Conservation (phyloP, 2,113 vertebrate genomes). For the human (Homo sapiens) region DNA sequence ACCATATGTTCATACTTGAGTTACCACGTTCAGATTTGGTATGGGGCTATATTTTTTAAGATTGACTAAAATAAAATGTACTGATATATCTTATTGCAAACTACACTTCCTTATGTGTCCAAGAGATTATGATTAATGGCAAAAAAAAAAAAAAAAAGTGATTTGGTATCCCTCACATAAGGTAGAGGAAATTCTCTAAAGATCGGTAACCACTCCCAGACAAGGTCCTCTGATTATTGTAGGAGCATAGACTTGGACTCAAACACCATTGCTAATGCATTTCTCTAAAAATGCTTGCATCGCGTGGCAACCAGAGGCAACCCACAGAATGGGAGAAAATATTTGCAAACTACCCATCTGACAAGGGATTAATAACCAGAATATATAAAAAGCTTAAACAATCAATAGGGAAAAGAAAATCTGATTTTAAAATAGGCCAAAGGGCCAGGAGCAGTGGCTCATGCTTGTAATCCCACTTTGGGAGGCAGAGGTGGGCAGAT, state of each 20-base stretch:
- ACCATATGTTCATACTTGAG: neutral
- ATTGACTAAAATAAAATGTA: constrained; percentile 32
- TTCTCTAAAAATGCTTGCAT: neutral
- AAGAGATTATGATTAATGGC: neutral
- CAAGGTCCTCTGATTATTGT: neutral
- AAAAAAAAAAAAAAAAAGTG: neutral
- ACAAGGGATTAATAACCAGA: no score
- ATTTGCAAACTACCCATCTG: no score
- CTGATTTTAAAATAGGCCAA: no score
- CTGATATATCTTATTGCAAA: neutral
- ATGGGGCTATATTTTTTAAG: neutral
- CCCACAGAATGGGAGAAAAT: no score
- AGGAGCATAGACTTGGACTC: neutral
- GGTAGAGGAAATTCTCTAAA: neutral
- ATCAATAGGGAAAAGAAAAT: no score
- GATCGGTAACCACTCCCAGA: neutral
- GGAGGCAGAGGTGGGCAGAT: no score
- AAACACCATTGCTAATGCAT: neutral
- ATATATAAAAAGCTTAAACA: no score
- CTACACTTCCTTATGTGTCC: neutral
- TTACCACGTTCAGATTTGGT: neutral
- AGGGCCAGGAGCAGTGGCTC: no score
- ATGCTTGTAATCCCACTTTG: no score
- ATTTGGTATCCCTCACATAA: neutral
- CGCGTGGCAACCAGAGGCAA: no score